phyloP scores from a whole-genome alignment of 2,797 vertebrate species.

The Acrocephalus scirpaceus region DNA sequence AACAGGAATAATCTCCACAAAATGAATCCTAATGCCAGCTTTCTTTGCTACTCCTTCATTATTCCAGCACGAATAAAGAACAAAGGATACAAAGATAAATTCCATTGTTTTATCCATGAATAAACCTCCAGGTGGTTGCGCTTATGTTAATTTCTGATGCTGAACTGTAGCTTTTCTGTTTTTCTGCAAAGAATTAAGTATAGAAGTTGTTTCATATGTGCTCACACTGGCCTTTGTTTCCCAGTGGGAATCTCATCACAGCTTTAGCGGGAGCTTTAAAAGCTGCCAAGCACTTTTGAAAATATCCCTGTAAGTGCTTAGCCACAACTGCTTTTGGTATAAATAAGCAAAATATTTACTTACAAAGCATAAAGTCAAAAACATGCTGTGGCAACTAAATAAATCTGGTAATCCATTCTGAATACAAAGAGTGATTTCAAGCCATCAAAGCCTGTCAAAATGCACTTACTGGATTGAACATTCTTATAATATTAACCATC shows the following conservation, averaged over 20 bases:
- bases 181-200: conserved; percentile 32
- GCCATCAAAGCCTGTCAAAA: conserved; percentile 57
- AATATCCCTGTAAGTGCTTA: conserved; percentile 16
- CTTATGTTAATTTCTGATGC: conserved; percentile 47
- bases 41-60: background rate
- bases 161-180: conserved; percentile 57
- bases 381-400: conserved; percentile 40
- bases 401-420: conserved; percentile 35
- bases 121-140: conserved; percentile 52
- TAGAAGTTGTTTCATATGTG: conserved; percentile 21
- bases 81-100: conserved; percentile 41
- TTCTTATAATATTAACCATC: conserved; percentile 44
- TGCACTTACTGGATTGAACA: conserved; percentile 13
- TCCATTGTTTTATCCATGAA: conserved; percentile 51
- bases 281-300: background rate
- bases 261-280: background rate
- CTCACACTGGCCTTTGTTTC: conserved; percentile 53
- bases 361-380: conserved; percentile 27
- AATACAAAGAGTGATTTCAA: conserved; percentile 46
- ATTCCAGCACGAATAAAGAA: conserved; percentile 3
- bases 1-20: background rate
- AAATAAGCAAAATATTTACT: conserved; percentile 65
- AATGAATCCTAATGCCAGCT: background rate
- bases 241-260: background rate
- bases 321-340: conserved; percentile 21